Evolutionary conservation across 2,113 vertebrate genomes (phyloP).

Genomic region (Sceloporus tristichus): DNA sequence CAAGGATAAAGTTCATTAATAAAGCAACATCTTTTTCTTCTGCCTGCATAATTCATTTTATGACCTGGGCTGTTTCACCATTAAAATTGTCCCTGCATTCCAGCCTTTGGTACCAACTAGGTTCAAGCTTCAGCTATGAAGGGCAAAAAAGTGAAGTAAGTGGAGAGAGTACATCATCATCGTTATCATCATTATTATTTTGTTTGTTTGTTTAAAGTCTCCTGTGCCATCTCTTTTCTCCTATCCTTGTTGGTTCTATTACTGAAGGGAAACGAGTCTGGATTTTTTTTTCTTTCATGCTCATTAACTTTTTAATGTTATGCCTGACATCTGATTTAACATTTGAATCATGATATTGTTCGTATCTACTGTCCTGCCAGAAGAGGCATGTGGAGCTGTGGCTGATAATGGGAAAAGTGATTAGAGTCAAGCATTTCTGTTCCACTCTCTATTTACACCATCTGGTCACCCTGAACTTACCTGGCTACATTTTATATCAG

Average conservation of each 20-base stretch:
- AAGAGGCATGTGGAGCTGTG: not conserved
- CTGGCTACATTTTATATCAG: too few relatives aligned
- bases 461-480: not conserved
- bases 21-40: not conserved
- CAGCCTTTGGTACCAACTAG: not conserved
- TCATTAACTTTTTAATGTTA: not conserved
- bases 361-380: not conserved
- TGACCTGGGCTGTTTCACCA: not conserved
- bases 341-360: not conserved
- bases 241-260: not conserved
- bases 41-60: conserved; percentile 32
- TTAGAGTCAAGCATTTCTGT: not conserved
- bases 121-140: not conserved
- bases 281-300: too few relatives aligned
- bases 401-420: not conserved
- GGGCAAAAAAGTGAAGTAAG: not conserved
- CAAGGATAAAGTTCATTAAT: not conserved
- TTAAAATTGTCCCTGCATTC: conserved; percentile 3
- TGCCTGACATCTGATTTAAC: not conserved
- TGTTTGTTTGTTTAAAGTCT: not conserved
- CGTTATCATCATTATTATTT: too few relatives aligned
- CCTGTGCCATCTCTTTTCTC: not conserved
- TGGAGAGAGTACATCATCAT: not conserved
- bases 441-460: too few relatives aligned
- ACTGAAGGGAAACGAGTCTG: not conserved